Evolutionary conservation across 1,140 invertebrate species (phyloP), one percentile per base, ranked within the genome.

Genomic region (Drosophila pseudoobscura): DNA sequence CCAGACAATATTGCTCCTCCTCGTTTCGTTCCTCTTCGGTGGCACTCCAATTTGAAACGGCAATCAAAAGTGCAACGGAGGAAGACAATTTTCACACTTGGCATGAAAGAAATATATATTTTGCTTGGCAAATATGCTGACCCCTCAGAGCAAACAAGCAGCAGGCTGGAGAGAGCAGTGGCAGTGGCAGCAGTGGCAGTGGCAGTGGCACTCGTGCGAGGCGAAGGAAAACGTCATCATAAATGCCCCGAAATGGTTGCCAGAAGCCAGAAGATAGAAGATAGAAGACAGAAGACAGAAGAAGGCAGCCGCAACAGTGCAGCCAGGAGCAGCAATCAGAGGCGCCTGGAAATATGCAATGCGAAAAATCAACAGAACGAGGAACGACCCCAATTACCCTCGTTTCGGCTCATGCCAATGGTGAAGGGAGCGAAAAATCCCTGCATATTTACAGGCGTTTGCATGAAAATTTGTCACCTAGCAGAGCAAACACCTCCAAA

Each of bases 381-480:
- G 35, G 55, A 68, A 69, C 87, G 80, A 89, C 80, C 87, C 83
- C 87, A 90, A 89, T 90, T 90, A 90, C 87, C 87, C 80, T 79
- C 75, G 78, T 66, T 89, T 82, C 62, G 70, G 77, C 35, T 39
- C 55, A 50, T 61, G 63, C 53, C 55, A 74, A 84, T 77, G 60
- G 61, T 45, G 52, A 74, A 49, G 54, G 54, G 63, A 45, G 31
- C 45, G 50, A 80, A 73, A 78, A 85, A 85, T 89, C 69, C 72
- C 53, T 74, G 71, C 82, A 87, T 80, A 90, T 84, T 87, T 80
- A 75, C 79, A 84, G 82, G 88, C 88, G 88, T 84, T 84, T 74
- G 77, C 71, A 80, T 75, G 78, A 82, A 84, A 89, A 89, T 88
- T 90, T 90, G 88, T 90, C 88, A 90, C 88, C 88, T 90, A 70